Evolutionary conservation across 2,797 vertebrate genomes (phyloP), one percentile per base, ranked within the genome.

Genomic region (Anas capensis): DNA sequence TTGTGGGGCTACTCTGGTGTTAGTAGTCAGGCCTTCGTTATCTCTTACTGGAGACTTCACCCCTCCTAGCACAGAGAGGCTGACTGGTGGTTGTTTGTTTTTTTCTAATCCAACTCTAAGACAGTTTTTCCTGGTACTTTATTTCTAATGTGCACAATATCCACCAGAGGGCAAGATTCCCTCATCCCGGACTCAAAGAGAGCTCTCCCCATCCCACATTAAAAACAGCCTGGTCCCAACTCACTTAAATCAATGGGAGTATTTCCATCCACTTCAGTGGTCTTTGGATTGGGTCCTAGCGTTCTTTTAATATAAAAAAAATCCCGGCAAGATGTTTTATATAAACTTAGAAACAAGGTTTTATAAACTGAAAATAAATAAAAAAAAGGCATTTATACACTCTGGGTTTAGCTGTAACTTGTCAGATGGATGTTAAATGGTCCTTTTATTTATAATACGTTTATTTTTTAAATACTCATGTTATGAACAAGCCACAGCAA

Each of bases 131-230:
- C 16, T 23, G 9, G 2, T 33, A 18, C 5, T 17, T 60, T 13
- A 10, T 40, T n/a, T 58, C 5, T 0, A 12, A 10, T 21, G 49
- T 5, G 36, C 70, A 16, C 40, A 83, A 2, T 19, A 44, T 54
- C 95, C 94, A 82, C 38, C 36, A 93, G 95, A 96, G 86, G 93
- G 94, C 86, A 82, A 68, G 76, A 79, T 34, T 46, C 17, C 38
- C 62, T 54, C 53, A 10, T n/a, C 38, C 66, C 27, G 5, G 2
- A 12, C 18, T 49, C 36, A 76, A 69, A 46, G n/a, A 42, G 8
- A 15, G 6, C 40, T 10, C 54, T 75, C 33, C n/a, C 16, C 2
- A 2, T 8, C 53, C 66, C 3, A 6, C 13, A 2, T 23, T 33
- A 26, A 38, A 40, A 31, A 3, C 34, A 14, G 6, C 4, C 53